Conservation (phyloP, 2,888 invertebrate species). For the Spisula subtruncata region DNA sequence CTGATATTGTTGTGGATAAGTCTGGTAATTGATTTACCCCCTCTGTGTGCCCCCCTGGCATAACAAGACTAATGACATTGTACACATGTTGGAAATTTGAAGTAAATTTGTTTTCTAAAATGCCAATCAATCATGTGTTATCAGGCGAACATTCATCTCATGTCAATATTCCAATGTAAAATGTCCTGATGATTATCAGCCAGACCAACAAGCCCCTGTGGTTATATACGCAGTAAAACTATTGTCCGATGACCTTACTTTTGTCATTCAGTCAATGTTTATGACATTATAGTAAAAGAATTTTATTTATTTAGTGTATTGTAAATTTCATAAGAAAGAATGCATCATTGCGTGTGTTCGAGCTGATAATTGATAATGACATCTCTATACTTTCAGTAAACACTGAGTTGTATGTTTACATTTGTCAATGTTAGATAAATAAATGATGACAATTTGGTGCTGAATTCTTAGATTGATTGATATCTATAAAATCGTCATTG, state of each 20-base stretch:
- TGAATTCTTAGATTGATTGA: not conserved
- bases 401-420: not conserved
- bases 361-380: not conserved
- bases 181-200: conserved; percentile 48
- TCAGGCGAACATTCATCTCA: conserved; percentile 42
- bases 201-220: conserved; percentile 33
- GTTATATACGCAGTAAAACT: conserved; percentile 26
- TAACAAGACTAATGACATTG: conserved; percentile 51
- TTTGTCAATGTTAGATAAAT: not conserved
- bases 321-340: not conserved
- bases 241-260: conserved; percentile 10
- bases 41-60: not conserved
- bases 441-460: not conserved
- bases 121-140: conserved; percentile 59
- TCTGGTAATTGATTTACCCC: conserved; percentile 27
- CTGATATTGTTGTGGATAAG: conserved; percentile 6
- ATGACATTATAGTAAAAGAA: conserved; percentile 2
- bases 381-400: not conserved
- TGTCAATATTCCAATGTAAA: conserved; percentile 55
- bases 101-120: conserved; percentile 57
- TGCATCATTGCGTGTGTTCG: not conserved
- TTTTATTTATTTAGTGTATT: conserved; percentile 28
- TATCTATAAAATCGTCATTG: not conserved
- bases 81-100: conserved; percentile 57
- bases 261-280: conserved; percentile 14